A percentile compares a stretch with the other conserved stretches of the same genome.
Evolutionary conservation across 2,797 vertebrate species (phyloP).

Genomic region (Enteromius trimaculatus): DNA sequence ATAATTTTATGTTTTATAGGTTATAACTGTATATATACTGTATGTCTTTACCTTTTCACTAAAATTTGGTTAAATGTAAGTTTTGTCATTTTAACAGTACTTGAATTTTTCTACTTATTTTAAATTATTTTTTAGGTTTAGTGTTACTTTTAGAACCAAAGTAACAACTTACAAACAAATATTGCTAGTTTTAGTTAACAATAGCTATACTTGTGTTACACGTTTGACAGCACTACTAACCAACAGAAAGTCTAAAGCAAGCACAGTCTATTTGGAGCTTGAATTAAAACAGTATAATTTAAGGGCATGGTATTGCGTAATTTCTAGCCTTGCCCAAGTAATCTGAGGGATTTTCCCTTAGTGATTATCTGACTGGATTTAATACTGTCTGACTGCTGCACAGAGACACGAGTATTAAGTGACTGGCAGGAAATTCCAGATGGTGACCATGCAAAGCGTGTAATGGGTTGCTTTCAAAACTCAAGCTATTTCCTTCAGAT

Average conservation of each 20-base stretch:
- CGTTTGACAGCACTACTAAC: background rate
- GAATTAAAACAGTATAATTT: conserved; percentile 22
- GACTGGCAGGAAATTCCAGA: conserved; percentile 1
- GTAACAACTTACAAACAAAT: background rate
- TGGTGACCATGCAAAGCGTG: background rate
- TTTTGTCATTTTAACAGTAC: background rate
- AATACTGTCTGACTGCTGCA: conserved; percentile 33
- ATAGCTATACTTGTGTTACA: background rate
- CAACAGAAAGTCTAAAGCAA: background rate
- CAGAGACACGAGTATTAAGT: conserved; percentile 7
- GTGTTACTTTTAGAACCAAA: background rate
- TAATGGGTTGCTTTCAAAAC: background rate
- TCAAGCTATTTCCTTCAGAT: background rate
- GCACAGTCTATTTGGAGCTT: conserved; percentile 23
- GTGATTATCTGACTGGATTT: conserved; percentile 60
- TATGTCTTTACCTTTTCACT: background rate
- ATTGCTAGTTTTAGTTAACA: background rate
- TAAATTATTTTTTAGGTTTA: background rate
- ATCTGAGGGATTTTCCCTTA: conserved; percentile 51
- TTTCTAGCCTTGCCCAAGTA: conserved; percentile 43
- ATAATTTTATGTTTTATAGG: too few species aligned
- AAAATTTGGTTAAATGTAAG: background rate
- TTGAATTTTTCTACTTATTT: background rate
- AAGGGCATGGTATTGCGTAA: conserved; percentile 48
- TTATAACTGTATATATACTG: too few species aligned